A percentile compares a stretch with the other conserved stretches of the same genome.
Conservation (phyloP, 2,113 vertebrate species). For the Pollachius pollachius region DNA sequence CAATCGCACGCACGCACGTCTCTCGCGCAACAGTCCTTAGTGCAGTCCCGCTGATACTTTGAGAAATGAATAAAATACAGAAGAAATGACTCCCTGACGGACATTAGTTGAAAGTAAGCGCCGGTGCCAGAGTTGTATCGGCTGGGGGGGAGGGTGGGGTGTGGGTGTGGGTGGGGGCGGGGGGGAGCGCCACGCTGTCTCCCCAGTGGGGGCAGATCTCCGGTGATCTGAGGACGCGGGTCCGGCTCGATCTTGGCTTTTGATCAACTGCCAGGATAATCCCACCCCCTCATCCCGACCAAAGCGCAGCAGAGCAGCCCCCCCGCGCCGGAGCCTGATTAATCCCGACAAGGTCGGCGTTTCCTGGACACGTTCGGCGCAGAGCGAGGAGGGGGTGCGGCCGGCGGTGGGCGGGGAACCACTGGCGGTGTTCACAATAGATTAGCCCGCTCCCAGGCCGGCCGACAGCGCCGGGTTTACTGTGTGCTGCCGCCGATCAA, state of each 20-base stretch:
- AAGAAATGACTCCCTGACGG: conserved; percentile 16
- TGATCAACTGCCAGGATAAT: conserved; percentile 55
- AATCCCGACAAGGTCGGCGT: conserved; percentile 44
- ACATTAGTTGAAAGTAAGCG: conserved; percentile 24
- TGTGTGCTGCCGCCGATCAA: conserved; percentile 8
- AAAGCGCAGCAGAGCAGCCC: conserved; percentile 24
- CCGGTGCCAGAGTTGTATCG: neutral
- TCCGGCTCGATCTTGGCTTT: conserved; percentile 48
- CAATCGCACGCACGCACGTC: neutral
- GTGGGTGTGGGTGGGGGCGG: conserved; percentile 7
- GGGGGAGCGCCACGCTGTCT: neutral
- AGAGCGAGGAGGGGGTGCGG: too few relatives aligned
- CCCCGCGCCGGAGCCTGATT: conserved; percentile 39
- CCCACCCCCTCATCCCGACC: conserved; percentile 40
- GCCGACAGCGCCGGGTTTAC: neutral
- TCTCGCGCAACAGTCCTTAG: conserved; percentile 3
- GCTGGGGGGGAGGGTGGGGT: neutral
- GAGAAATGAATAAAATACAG: conserved; percentile 31
- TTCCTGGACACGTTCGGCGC: conserved; percentile 41
- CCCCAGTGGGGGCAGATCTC: conserved; percentile 2
- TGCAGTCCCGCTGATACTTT: neutral
- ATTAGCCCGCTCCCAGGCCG: conserved; percentile 39
- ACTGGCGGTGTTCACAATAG: conserved; percentile 30
- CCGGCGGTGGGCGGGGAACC: conserved; percentile 8
- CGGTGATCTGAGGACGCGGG: conserved; percentile 28